Base-by-base conservation (phyloP, 1,140 invertebrate genomes). In the Pararge aegeria region DNA sequence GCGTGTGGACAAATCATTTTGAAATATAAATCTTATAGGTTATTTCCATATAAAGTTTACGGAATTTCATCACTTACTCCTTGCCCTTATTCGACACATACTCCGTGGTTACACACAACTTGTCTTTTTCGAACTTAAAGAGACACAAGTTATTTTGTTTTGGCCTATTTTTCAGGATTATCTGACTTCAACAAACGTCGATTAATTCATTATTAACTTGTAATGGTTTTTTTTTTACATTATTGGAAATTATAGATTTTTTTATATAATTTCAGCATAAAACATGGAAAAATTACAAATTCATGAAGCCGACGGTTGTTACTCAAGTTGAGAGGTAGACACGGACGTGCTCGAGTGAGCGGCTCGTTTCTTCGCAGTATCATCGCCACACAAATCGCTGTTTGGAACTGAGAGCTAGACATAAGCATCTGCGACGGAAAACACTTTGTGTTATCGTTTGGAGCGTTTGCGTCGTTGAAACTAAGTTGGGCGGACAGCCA, bases 351-450 rank as follows among this genome's bases (percentile, higher is more conserved):
- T 15, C 15, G 38, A 42, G 37, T 40, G 37, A 16, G 37, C 37
- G 13, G 13, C n/a, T 4, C 16, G 13, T 40, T 40, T 40, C 37
- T 40, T 40, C 13, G 9, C n/a, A 12, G 34, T 38, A 16, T 16
- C 38, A 16, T 42, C 38, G 16, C 34, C 34, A 38, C 13, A 38
- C 38, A 42, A 42, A 42, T 42, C 16, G 9, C 13, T 42, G 15
- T 42, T 42, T 42, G 38, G 38, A 42, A 42, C 38, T 42, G 16
- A 42, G 38, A 42, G 38, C 38, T 18, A 42, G 38, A 2, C 38
- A 10, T 42, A 42, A 42, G 38, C 38, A 42, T 42, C 38, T 42
- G 13, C 38, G 16, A 42, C 13, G 16, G 38, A 1, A 42, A 16
- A 42, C 38, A 42, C 38, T 42, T 18, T 16, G 38, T 18, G 38